Conservation (phyloP, 2,113 vertebrate species). For the Trogon surrucura region DNA sequence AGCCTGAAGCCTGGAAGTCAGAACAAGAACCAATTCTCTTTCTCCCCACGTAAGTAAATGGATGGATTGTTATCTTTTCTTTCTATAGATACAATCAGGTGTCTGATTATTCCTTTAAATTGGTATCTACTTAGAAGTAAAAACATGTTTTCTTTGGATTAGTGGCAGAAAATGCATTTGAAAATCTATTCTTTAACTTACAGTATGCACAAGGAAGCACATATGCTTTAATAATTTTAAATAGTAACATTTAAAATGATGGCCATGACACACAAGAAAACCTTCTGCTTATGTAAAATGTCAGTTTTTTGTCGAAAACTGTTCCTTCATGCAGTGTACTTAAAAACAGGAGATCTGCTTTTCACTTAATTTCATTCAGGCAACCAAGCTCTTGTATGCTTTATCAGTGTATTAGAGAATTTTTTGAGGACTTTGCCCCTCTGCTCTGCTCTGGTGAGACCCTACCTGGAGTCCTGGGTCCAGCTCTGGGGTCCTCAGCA, state of each 20-base stretch:
- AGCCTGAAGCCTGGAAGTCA: not conserved
- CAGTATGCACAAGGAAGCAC: not conserved
- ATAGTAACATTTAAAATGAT: not conserved
- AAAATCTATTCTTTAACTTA: not conserved
- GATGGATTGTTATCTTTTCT: not conserved
- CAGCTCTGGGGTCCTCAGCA: not conserved
- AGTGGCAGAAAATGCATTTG: not conserved
- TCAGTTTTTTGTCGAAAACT: not conserved
- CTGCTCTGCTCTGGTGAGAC: not conserved
- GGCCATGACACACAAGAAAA: not conserved
- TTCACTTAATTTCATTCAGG: not conserved
- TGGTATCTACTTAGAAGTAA: not conserved
- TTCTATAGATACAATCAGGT: not conserved
- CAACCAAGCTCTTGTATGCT: not conserved
- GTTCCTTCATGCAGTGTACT: not conserved
- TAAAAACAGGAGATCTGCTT: not conserved
- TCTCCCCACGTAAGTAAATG: not conserved
- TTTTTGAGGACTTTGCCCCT: not conserved
- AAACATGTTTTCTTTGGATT: not conserved
- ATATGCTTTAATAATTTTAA: not conserved
- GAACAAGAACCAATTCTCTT: not conserved
- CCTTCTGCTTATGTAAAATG: not conserved
- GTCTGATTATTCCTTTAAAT: not conserved
- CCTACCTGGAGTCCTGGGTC: accelerated
- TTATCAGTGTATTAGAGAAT: not conserved